phyloP scores from a whole-genome alignment of 2,113 vertebrate species.

The Gracilinanus agilis region DNA sequence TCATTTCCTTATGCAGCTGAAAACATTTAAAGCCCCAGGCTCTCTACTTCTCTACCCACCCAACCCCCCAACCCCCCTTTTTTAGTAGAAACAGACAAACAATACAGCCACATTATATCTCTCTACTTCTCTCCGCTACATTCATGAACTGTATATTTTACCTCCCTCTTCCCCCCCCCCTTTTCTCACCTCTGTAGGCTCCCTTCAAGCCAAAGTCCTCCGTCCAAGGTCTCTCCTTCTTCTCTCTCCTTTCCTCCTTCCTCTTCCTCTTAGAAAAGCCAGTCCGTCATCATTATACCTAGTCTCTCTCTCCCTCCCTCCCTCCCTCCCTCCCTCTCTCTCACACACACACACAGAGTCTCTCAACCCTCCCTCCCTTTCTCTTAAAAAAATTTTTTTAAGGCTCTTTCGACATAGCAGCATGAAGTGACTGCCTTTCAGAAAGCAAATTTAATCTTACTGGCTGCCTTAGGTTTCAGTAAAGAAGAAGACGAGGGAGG shows the following conservation, averaged over 20 bases:
- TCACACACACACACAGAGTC: not conserved
- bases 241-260: constrained; percentile 54
- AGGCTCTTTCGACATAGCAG: constrained; percentile 91
- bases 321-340: constrained; percentile 35
- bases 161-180: constrained; percentile 34
- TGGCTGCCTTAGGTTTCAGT: constrained; percentile 94
- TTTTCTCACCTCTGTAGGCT: constrained; percentile 83
- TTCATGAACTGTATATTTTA: constrained; percentile 33
- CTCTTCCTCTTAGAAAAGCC: constrained; percentile 75
- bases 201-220: constrained; percentile 82
- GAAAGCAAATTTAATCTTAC: constrained; percentile 97
- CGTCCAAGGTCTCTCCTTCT: constrained; percentile 75
- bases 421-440: constrained; percentile 95
- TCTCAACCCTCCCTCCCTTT: constrained; percentile 21
- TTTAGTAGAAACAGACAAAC: constrained; percentile 69
- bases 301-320: constrained; percentile 47
- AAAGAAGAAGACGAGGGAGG: constrained; percentile 85
- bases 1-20: constrained; percentile 85
- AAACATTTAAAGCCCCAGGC: constrained; percentile 85
- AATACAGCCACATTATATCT: constrained; percentile 58
- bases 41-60: not conserved
- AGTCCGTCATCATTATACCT: constrained; percentile 84
- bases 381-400: constrained; percentile 73
- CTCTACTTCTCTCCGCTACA: constrained; percentile 12
- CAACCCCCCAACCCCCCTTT: constrained; percentile 42